phyloP scores from a whole-genome alignment of 1,140 invertebrate species.

The Aphidius gifuensis region DNA sequence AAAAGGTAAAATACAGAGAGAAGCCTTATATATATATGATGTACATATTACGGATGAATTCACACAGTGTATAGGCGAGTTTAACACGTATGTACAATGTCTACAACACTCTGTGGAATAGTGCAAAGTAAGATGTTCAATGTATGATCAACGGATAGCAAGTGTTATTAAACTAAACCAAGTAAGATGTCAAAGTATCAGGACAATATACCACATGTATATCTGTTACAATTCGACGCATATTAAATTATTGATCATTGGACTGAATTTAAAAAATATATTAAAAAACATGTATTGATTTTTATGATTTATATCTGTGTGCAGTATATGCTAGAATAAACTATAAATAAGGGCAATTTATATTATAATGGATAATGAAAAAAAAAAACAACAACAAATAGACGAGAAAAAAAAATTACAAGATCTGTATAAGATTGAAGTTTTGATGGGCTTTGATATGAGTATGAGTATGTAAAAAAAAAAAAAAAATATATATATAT shows the following conservation, averaged over 20 bases:
- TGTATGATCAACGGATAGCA: conserved; percentile 15
- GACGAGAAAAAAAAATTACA: too few relatives aligned
- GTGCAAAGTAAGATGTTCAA: conserved; percentile 6
- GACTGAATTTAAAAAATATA: too few relatives aligned
- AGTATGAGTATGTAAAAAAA: too few relatives aligned
- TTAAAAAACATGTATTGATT: too few relatives aligned
- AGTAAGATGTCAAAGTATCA: conserved; percentile 14
- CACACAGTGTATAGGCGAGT: conserved; percentile 10
- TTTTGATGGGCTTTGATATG: too few relatives aligned
- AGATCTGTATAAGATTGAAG: too few relatives aligned
- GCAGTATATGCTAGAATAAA: too few relatives aligned
- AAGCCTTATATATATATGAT: neutral
- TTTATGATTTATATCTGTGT: too few relatives aligned
- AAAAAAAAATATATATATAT: too few relatives aligned
- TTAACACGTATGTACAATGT: conserved; percentile 14
- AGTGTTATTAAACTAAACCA: conserved; percentile 16
- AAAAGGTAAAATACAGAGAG: conserved; percentile 2
- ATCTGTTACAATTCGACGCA: conserved; percentile 5
- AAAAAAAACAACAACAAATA: too few relatives aligned
- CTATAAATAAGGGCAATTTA: too few relatives aligned
- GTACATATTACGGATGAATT: conserved; percentile 13
- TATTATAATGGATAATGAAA: too few relatives aligned
- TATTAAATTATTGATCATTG: neutral
- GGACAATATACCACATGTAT: neutral
- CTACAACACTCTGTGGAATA: conserved; percentile 6